A percentile compares a stretch with the other conserved stretches of the same genome.
phyloP scores from a whole-genome alignment of 2,888 invertebrate genomes.

The Eurytoma californica region DNA sequence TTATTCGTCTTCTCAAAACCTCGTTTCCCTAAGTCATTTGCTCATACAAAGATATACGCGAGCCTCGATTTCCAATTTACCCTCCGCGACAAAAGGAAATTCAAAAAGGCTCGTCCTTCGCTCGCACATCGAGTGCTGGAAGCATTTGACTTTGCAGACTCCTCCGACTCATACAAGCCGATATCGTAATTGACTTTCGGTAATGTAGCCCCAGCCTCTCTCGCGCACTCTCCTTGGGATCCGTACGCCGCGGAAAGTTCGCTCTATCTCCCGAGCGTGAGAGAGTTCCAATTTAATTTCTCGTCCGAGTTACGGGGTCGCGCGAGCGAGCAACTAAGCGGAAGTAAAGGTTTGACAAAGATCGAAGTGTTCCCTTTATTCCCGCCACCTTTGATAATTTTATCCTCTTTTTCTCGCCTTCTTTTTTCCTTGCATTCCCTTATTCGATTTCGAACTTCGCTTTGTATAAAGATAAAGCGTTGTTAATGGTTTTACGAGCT shows the following conservation, averaged over 20 bases:
- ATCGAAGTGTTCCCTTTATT: conserved; percentile 11
- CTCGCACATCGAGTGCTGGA: too few relatives aligned
- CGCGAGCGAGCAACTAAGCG: neutral
- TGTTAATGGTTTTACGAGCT: too few relatives aligned
- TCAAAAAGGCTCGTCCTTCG: too few relatives aligned
- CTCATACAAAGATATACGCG: too few relatives aligned
- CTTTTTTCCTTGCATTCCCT: neutral
- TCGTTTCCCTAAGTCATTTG: too few relatives aligned
- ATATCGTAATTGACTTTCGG: conserved; percentile 46
- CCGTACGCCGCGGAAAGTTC: conserved; percentile 6
- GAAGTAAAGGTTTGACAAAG: conserved; percentile 13
- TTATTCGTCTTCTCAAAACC: too few relatives aligned
- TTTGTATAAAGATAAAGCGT: too few relatives aligned
- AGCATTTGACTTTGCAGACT: too few relatives aligned
- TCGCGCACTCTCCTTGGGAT: neutral
- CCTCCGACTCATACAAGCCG: neutral
- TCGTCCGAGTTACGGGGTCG: conserved; percentile 16
- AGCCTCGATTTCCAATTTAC: too few relatives aligned
- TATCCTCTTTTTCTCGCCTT: neutral
- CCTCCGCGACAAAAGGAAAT: too few relatives aligned
- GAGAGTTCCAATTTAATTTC: conserved; percentile 48
- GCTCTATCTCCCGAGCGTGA: conserved; percentile 1
- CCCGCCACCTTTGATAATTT: too few relatives aligned
- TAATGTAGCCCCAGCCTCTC: conserved; percentile 10
- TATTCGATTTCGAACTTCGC: neutral